Conservation (phyloP, 2,113 vertebrate genomes). For the Peromyscus polionotus region DNA sequence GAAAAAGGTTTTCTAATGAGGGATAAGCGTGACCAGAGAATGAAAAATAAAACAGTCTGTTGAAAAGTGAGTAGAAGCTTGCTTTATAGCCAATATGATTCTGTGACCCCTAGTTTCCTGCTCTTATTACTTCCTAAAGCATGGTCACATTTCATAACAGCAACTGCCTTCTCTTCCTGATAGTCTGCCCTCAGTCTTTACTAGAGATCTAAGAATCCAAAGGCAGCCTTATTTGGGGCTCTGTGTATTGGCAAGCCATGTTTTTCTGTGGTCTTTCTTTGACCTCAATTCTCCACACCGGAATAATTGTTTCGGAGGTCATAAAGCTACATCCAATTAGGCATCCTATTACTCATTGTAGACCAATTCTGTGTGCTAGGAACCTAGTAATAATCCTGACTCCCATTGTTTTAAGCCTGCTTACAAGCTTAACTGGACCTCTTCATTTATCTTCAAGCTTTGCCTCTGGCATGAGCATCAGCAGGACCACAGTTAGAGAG, state of each 20-base stretch:
- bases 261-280: not conserved
- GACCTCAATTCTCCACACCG: not conserved
- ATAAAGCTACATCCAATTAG: not conserved
- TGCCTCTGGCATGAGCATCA: not conserved
- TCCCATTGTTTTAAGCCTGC: not conserved
- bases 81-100: too few species aligned
- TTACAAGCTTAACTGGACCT: not conserved
- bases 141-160: not conserved
- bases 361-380: not conserved
- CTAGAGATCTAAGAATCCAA: not conserved
- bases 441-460: not conserved
- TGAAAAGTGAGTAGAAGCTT: not conserved
- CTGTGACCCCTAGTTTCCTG: too few species aligned
- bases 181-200: too few species aligned
- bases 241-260: not conserved
- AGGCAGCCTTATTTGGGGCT: not conserved
- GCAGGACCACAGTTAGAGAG: not conserved
- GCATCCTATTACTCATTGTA: not conserved
- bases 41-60: not conserved
- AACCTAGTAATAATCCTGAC: not conserved
- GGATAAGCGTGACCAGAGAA: too few species aligned
- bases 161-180: not conserved
- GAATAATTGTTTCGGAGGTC: not conserved
- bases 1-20: not conserved
- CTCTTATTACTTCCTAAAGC: not conserved